A percentile compares a stretch with the other conserved stretches of the same genome.
These are phyloP conservation scores for Bagarius yarrelli DNA, from an alignment of 2,113 vertebrate species.

Conservation along the genomic window DNA sequence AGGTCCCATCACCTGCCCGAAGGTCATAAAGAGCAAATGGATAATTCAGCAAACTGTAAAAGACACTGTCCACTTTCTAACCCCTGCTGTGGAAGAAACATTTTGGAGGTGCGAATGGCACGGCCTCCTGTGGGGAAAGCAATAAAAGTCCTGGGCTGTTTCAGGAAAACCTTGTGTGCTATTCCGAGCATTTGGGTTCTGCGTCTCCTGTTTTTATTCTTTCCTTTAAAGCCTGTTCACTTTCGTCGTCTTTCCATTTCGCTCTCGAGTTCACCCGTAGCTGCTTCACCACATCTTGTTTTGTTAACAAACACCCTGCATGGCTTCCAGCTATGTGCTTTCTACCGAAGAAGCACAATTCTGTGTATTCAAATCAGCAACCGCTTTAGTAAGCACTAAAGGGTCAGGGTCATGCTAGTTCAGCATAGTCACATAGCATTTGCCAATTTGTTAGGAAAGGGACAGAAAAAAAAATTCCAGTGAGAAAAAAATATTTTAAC, in stretches of 20 bases:
- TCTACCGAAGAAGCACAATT: no score
- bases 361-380: not conserved
- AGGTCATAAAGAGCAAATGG: conserved; percentile 33
- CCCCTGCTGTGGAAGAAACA: not conserved
- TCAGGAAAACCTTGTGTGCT: not conserved
- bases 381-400: no score
- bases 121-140: conserved; percentile 1
- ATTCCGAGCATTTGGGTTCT: not conserved
- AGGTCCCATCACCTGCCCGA: conserved; percentile 18
- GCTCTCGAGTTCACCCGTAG: not conserved
- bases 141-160: not conserved
- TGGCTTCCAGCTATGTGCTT: not conserved
- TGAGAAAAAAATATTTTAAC: not conserved
- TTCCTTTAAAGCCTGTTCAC: not conserved
- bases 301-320: not conserved
- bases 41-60: conserved; percentile 6
- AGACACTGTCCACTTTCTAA: not conserved
- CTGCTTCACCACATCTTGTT: not conserved
- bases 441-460: not conserved
- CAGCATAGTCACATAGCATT: not conserved
- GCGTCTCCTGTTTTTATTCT: not conserved
- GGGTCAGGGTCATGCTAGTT: not conserved
- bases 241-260: not conserved
- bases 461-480: no score
- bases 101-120: conserved; percentile 18